Base-by-base conservation (phyloP, 2,888 invertebrate genomes). In the Hydriomena furcata region DNA sequence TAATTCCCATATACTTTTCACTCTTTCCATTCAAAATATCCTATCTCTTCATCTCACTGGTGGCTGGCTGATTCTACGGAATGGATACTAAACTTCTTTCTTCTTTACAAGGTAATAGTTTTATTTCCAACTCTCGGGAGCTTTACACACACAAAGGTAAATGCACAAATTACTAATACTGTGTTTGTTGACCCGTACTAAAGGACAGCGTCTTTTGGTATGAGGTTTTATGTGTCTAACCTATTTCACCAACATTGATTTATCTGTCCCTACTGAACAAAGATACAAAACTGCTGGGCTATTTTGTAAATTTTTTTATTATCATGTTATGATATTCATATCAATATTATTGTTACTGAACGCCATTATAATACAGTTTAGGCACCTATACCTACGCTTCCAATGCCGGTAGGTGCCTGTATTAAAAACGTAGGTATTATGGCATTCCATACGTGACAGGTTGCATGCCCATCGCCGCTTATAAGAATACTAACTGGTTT, bases 61-160 rank as follows among this genome's bases (percentile, higher is more conserved):
- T 52, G 52, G 36, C 34, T 30, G 52, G 52, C 38, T 45, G 43
- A 31, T 5, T 11, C 43, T 47, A 11, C 47, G 21, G 24, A 25
- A 1, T 21, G 44, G 41, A 51, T 32, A 35, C 35, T 51, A 45
- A 51, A 36, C 25, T 21, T 31, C 10, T 45, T 41, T 52, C 52
- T 49, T 47, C 12, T 43, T 47, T 17, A 38, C 7, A 52, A 53
- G 52, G 52, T 53, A 48, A 50, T 37, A 38, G 38, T 23, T 40
- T 46, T 32, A 30, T 23, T 40, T 34, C 20, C 40, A 48, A 35
- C n/a, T 31, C 43, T 40, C 47, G 52, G 44, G 48, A 43, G 27
- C 47, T 53, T 8, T 43, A 31, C 44, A 41, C 51, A 36, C 52
- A 35, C 35, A 53, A 48, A 53, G 52, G 52, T 53, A 53, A 42